Conservation (phyloP, 2,888 invertebrate genomes). For the Oasisia sp. region DNA sequence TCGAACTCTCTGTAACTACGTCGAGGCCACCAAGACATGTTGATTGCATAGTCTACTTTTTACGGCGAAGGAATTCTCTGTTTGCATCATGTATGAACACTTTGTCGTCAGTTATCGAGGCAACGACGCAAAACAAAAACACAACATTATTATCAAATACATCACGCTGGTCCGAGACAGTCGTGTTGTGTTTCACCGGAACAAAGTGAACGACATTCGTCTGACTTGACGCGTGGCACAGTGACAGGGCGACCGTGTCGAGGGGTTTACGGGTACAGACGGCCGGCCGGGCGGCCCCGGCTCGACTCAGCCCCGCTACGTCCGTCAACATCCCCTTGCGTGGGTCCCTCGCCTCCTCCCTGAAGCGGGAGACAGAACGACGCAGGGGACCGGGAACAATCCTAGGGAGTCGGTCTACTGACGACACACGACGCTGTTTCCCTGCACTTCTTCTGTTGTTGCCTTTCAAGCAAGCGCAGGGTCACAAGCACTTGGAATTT, state of each 20-base stretch:
- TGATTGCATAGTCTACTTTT: background rate
- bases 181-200: background rate
- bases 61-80: background rate
- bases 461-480: background rate
- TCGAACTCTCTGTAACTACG: too few relatives aligned
- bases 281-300: background rate
- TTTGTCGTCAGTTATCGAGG: slow-evolving; percentile 6
- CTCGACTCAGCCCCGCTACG: background rate
- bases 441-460: background rate
- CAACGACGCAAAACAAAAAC: background rate
- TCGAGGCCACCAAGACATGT: background rate
- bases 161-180: background rate
- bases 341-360: background rate
- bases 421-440: background rate
- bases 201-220: background rate
- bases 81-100: background rate
- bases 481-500: too few relatives aligned
- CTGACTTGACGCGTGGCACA: background rate
- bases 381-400: background rate
- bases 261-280: background rate
- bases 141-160: background rate
- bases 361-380: background rate
- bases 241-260: background rate
- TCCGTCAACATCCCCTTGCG: background rate
- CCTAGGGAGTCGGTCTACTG: background rate